Evolutionary conservation across 2,888 invertebrate species (phyloP), one percentile per base, ranked within the genome.

Genomic region (Trichogramma evanescens): DNA sequence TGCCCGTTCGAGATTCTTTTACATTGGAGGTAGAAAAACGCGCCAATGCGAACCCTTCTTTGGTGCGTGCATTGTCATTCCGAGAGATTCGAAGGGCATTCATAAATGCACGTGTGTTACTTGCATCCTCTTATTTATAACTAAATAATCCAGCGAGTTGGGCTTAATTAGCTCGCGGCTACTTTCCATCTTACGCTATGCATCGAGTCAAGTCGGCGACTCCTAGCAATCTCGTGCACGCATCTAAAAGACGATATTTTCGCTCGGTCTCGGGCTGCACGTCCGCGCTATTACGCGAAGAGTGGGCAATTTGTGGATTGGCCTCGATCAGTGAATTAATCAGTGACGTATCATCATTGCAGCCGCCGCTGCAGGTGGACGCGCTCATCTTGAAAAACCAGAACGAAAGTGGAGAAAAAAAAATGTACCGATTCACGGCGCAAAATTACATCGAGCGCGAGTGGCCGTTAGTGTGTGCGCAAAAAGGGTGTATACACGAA

Each of bases 241-340:
- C 8, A 9, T n/a, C n/a, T 9, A 8, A 45, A n/a, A 8, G 9
- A 2, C 9, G 45, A 45, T 50, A n/a, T 40, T 5, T 46, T 59
- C 51, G 42, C 56, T 46, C 50, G 51, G 50, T 63, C 56, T 26
- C 26, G 63, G 58, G 66, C 56, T 63, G 68, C 74, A 72, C 74
- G 72, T 76, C 67, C 67, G 66, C 66, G 72, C 72, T 74, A 76
- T 76, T 75, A 74, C 72, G 69, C 71, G 75, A 72, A 71, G 73
- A 72, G 72, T 71, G 68, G 74, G 72, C 70, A 77, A 76, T 75
- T 76, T 74, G 71, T 71, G 66, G 72, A 70, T 71, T 69, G 67
- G 48, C 51, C 49, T 63, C 67, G 66, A 63, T 63, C 39, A n/a
- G 58, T 67, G 71, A 73, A 75, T 76, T 76, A 77, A 77, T 77